A percentile compares a stretch with the other conserved stretches of the same genome.
These are phyloP conservation scores for Nerophis ophidion DNA, from an alignment of 2,113 vertebrate species.

Conservation along the genomic window DNA sequence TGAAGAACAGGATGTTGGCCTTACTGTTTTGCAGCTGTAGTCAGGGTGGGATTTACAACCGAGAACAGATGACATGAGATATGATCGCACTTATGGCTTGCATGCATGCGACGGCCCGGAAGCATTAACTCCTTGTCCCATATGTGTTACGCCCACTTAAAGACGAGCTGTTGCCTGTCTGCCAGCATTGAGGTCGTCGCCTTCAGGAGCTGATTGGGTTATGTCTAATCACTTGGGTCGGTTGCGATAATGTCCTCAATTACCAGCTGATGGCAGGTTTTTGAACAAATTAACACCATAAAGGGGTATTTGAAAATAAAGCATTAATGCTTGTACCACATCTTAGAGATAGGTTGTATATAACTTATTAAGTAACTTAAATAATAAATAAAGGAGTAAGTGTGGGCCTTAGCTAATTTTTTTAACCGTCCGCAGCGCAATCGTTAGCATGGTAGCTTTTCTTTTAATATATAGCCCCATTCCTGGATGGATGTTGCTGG, in stretches of 20 bases:
- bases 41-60: not conserved
- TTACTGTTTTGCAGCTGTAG: not conserved
- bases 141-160: conserved; percentile 1
- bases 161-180: conserved; percentile 20
- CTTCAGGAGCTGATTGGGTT: conserved; percentile 34
- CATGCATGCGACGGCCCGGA: not conserved
- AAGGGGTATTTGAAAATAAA: too few relatives aligned
- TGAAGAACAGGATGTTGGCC: conserved; percentile 2
- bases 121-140: not conserved
- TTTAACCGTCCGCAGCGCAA: too few relatives aligned
- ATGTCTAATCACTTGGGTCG: conserved; percentile 39
- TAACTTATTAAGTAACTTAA: too few relatives aligned
- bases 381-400: too few relatives aligned
- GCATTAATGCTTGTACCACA: too few relatives aligned
- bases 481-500: too few relatives aligned
- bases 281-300: not conserved
- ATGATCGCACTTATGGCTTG: not conserved
- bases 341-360: too few relatives aligned
- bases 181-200: conserved; percentile 13
- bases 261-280: not conserved
- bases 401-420: too few relatives aligned
- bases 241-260: conserved; percentile 56
- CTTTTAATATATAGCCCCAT: too few relatives aligned
- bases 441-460: too few relatives aligned
- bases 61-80: not conserved